Percentiles rank a stretch among this genome's conserved stretches.
Evolutionary conservation across 2,113 vertebrate genomes (phyloP).

Genomic region (Apus apus): DNA sequence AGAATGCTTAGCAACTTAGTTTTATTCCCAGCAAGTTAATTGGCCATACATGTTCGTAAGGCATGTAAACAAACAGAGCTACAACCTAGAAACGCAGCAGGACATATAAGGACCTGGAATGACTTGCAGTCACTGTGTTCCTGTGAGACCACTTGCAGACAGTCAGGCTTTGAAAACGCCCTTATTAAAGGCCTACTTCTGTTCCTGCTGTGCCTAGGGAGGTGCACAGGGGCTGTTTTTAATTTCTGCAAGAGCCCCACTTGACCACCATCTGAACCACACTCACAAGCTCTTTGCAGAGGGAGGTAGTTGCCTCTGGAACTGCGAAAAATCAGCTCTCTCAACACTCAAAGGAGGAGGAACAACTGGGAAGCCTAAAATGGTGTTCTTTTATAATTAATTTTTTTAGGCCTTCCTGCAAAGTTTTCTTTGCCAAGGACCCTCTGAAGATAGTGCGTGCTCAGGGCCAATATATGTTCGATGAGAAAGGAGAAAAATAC

Average conservation of each 20-base stretch:
- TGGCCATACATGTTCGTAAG: background rate
- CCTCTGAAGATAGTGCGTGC: constrained; percentile 93
- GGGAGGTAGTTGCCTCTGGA: background rate
- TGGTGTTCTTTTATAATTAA: background rate
- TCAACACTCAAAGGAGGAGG: background rate
- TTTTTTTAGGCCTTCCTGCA: constrained; percentile 90
- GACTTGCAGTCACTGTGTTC: background rate
- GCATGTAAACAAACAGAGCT: constrained; percentile 2
- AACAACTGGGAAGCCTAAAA: background rate
- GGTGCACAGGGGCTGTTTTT: fast-evolving
- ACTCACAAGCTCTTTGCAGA: background rate
- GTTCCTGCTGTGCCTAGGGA: background rate
- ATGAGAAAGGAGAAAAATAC: constrained; percentile 88
- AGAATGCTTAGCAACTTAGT: background rate
- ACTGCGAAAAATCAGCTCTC: background rate
- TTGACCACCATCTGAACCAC: background rate
- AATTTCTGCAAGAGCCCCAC: background rate
- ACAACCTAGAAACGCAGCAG: background rate
- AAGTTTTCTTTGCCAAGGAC: constrained; percentile 93
- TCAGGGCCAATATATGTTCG: constrained; percentile 93
- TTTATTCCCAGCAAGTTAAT: background rate
- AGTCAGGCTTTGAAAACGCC: background rate
- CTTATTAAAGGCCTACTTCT: background rate
- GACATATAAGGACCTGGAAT: background rate
- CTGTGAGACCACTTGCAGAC: background rate